These are phyloP conservation scores for Hippocampus mohnikei DNA, from an alignment of 2,113 vertebrate genomes.

Conservation along the genomic window DNA sequence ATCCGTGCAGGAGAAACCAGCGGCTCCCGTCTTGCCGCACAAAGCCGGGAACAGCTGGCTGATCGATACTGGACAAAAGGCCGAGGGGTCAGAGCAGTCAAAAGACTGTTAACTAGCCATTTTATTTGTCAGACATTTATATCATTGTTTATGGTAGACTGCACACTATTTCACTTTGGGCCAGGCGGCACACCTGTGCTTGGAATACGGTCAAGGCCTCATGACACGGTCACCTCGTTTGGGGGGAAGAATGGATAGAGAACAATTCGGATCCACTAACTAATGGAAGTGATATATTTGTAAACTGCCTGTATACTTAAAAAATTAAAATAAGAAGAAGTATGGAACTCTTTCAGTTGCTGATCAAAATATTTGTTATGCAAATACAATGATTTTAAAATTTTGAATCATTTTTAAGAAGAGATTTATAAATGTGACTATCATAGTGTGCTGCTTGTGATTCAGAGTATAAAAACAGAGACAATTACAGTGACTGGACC, in stretches of 20 bases:
- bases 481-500: too few species aligned
- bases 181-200: constrained; percentile 74
- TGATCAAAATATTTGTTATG: neutral
- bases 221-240: neutral
- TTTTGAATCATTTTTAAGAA: neutral
- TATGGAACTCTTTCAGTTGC: too few species aligned
- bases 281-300: neutral
- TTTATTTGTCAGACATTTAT: constrained; percentile 81
- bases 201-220: constrained; percentile 53
- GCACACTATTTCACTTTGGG: constrained; percentile 60
- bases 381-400: neutral
- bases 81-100: constrained; percentile 78
- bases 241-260: constrained; percentile 2
- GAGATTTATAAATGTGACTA: neutral
- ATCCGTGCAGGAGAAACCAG: constrained; percentile 57
- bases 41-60: constrained; percentile 75
- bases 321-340: neutral
- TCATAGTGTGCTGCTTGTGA: neutral
- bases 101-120: constrained; percentile 82
- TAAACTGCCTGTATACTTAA: neutral
- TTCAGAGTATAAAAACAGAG: neutral
- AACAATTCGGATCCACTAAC: neutral
- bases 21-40: constrained; percentile 61
- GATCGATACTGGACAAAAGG: constrained; percentile 77
- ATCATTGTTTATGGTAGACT: constrained; percentile 77